Evolutionary conservation across 2,888 invertebrate species (phyloP).

Genomic region (Oligia strigilis): DNA sequence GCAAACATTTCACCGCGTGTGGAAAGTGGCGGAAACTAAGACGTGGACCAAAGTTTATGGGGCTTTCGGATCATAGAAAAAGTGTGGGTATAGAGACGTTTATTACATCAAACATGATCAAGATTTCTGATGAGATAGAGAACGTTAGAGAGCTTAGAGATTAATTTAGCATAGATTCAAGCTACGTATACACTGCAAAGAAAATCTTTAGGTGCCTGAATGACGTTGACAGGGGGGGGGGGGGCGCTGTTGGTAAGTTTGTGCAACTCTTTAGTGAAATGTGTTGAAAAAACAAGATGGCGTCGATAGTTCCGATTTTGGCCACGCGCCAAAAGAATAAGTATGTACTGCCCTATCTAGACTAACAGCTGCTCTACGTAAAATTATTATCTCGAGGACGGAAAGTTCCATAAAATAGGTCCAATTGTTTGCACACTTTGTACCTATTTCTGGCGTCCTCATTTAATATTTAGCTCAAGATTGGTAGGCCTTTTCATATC

Average conservation of each 20-base stretch:
- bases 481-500: background rate
- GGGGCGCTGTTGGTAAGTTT: background rate
- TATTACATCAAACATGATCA: background rate
- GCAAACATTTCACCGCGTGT: conserved; percentile 79
- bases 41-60: conserved; percentile 49
- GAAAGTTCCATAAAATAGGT: background rate
- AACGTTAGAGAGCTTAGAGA: background rate
- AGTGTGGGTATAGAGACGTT: conserved; percentile 12
- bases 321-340: background rate
- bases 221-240: background rate
- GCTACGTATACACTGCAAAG: background rate
- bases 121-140: background rate
- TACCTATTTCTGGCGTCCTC: background rate
- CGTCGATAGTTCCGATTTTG: background rate
- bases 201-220: background rate
- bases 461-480: background rate
- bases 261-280: background rate
- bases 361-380: background rate
- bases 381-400: background rate
- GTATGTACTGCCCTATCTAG: background rate
- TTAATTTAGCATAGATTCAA: background rate
- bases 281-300: background rate
- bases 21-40: conserved; percentile 76
- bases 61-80: conserved; percentile 29
- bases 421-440: background rate